Percentiles rank a stretch among this genome's conserved stretches.
Evolutionary conservation across 2,888 invertebrate genomes (phyloP).

Genomic region (Rutpela maculata): DNA sequence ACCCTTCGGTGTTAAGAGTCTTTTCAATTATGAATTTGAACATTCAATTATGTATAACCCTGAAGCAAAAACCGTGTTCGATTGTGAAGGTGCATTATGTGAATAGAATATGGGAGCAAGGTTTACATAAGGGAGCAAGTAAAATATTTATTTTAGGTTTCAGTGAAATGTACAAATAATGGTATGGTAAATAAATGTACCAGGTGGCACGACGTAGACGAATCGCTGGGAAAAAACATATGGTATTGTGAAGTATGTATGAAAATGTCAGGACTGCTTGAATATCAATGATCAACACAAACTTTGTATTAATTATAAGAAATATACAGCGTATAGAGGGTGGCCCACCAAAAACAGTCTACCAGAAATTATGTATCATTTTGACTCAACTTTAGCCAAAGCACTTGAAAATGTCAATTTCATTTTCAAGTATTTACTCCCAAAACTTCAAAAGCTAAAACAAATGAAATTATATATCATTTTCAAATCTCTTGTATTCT

Average conservation of each 20-base stretch:
- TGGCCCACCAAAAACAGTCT: too few relatives aligned
- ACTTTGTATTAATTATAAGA: neutral
- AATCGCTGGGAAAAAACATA: neutral
- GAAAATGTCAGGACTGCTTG: neutral
- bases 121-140: neutral
- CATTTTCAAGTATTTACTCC: too few relatives aligned
- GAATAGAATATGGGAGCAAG: neutral
- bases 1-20: conserved; percentile 10
- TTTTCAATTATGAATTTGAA: conserved; percentile 14
- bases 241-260: neutral
- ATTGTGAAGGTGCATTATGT: conserved; percentile 5
- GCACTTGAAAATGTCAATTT: too few relatives aligned
- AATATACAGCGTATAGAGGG: too few relatives aligned
- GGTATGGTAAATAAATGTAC: neutral
- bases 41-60: conserved; percentile 9
- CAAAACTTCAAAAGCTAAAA: too few relatives aligned
- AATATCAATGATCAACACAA: neutral
- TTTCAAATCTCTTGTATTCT: too few relatives aligned
- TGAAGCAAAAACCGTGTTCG: conserved; percentile 8
- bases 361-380: too few relatives aligned
- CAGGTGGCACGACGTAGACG: neutral
- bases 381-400: too few relatives aligned
- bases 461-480: too few relatives aligned
- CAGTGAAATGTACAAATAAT: conserved; percentile 1
- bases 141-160: conserved; percentile 7